These are phyloP conservation scores for Pachyramphus minor DNA, from an alignment of 2,113 vertebrate species.

Conservation along the genomic window DNA sequence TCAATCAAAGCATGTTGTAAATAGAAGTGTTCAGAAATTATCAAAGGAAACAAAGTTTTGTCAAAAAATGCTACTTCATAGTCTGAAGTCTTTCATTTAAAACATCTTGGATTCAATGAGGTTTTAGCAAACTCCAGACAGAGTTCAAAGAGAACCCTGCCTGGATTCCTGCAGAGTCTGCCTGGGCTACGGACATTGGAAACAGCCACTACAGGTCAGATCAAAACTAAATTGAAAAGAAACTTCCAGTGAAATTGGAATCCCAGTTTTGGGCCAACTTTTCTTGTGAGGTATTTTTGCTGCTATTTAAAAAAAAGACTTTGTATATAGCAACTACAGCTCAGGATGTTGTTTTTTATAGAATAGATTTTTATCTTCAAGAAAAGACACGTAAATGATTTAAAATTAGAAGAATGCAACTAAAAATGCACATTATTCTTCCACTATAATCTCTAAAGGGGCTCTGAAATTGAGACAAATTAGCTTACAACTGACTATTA, in stretches of 20 bases:
- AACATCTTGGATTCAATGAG: slow-evolving; percentile 49
- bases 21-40: slow-evolving; percentile 63
- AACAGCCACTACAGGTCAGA: slow-evolving; percentile 38
- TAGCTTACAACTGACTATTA: not conserved
- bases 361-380: not conserved
- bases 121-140: slow-evolving; percentile 28
- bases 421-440: not conserved
- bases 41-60: slow-evolving; percentile 58
- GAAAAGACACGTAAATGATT: not conserved
- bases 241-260: not conserved
- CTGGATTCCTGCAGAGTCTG: slow-evolving; percentile 50
- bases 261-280: not conserved
- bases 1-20: slow-evolving; percentile 57
- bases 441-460: not conserved
- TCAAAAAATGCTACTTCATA: slow-evolving; percentile 57
- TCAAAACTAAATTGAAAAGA: slow-evolving; percentile 34
- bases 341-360: not conserved
- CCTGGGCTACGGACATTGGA: slow-evolving; percentile 27
- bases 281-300: not conserved
- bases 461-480: not conserved
- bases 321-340: not conserved
- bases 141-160: slow-evolving; percentile 54
- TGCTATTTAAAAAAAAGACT: not conserved
- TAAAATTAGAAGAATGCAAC: not conserved
- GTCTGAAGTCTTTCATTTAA: slow-evolving; percentile 57